Evolutionary conservation across 2,797 vertebrate genomes (phyloP).

Genomic region (Moxostoma hubbsi): DNA sequence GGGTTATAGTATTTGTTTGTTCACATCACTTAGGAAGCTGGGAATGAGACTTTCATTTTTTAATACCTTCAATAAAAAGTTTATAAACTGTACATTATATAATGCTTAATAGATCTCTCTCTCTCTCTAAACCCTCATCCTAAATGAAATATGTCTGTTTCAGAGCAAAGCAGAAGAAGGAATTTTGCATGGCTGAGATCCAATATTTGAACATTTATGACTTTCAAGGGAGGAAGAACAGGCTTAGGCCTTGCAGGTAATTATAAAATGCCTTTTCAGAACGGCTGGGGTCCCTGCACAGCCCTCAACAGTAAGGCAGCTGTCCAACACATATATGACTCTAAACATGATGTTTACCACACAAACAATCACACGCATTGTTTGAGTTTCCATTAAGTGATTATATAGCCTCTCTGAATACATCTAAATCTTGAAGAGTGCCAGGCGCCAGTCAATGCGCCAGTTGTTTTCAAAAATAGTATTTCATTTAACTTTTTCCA

Average conservation of each 20-base stretch:
- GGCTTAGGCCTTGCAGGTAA: constrained; percentile 54
- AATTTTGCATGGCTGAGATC: constrained; percentile 1
- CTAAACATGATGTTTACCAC: constrained; percentile 56
- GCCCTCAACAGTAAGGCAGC: constrained; percentile 50
- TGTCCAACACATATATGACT: constrained; percentile 58
- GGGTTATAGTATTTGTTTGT: no score
- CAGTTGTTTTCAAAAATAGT: constrained; percentile 12
- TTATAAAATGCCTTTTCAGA: constrained; percentile 62
- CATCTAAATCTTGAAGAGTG: constrained; percentile 40
- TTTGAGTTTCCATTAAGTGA: constrained; percentile 56
- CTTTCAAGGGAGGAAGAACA: constrained; percentile 20
- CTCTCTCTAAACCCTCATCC: neutral
- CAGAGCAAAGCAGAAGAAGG: constrained; percentile 3
- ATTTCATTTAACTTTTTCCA: constrained; percentile 37
- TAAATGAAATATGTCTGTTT: constrained; percentile 10
- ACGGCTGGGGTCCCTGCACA: constrained; percentile 59
- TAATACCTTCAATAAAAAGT: no score
- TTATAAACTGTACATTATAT: no score
- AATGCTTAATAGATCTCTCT: neutral
- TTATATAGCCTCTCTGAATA: constrained; percentile 46
- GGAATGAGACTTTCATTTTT: no score
- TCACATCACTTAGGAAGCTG: no score
- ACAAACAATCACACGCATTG: constrained; percentile 60
- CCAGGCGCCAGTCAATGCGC: neutral
- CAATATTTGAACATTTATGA: constrained; percentile 27